Base-by-base conservation (phyloP, 2,113 vertebrate species). In the Natator depressus region DNA sequence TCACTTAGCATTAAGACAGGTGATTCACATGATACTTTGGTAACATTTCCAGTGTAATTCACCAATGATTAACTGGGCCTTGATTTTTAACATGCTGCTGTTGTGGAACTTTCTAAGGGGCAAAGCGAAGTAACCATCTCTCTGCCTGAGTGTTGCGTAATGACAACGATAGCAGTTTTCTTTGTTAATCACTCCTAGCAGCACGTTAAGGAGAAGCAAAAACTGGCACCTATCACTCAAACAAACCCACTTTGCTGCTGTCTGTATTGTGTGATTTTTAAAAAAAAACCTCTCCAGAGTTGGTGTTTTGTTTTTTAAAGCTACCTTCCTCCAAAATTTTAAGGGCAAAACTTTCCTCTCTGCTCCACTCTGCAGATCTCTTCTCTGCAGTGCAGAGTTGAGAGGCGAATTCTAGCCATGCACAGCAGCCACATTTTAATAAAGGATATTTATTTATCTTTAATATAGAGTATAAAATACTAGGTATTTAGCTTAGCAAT, bases 101-200 rank as follows among this genome's bases (percentile, higher is more conserved):
- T 55, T 14, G 27, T 82, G 38, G 24, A 35, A 47, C 22, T 4
- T 22, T 89, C 42, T 86, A 72, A 47, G n/a, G 16, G 42, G 80
- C 14, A 38, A 29, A 87, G 59, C 47, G 42, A 42, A 8, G 78
- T 22, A 78, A 31, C 20, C 1, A 1, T 0, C 0, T 0, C 75
- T 81, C 50, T 1, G 1, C n/a, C 1, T 42, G 79, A 81, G 38
- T 1, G 2, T 54, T 3, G 1, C 8, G 16, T 25, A 42, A 42
- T 51, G 46, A 5, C 2, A 62, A 46, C 50, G 4, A 4, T 25
- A 0, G 1, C 42, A 84, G 54, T 62, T 65, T 19, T 78, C 38
- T 47, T 47, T 59, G 31, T 24, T 31, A 5, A 75, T 69, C 12
- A 2, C 49, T 49, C 31, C 31, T 19, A 83, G 78, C 25, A 24